These are phyloP conservation scores for Chaitophorus viminalis DNA, from an alignment of 2,888 invertebrate species.

Conservation along the genomic window DNA sequence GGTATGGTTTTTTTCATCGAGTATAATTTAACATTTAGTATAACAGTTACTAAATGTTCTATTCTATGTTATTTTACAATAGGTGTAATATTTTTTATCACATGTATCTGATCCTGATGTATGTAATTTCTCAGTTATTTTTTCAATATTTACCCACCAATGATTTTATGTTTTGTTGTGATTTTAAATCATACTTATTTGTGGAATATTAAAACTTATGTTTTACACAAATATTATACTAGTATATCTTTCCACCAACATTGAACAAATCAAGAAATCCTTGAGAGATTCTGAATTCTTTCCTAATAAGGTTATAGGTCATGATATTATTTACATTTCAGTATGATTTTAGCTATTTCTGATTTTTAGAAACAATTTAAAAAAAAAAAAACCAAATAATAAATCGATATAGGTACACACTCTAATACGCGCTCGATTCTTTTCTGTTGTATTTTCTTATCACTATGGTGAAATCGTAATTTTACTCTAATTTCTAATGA, in stretches of 20 bases:
- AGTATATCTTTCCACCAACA: constrained; percentile 2
- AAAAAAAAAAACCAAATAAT: background rate
- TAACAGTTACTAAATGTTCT: too few relatives aligned
- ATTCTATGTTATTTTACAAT: too few relatives aligned
- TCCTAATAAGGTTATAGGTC: constrained; percentile 53
- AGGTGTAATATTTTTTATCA: too few relatives aligned
- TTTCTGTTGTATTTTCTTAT: background rate
- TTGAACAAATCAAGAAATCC: constrained; percentile 55
- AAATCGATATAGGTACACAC: background rate
- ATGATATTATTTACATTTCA: constrained; percentile 20
- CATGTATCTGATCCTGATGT: too few relatives aligned
- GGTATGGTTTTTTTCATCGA: too few relatives aligned
- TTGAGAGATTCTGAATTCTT: constrained; percentile 46
- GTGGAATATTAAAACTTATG: background rate
- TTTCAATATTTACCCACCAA: background rate
- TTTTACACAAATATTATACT: background rate
- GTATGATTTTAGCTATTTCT: background rate
- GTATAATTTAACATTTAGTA: too few relatives aligned
- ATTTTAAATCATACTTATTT: constrained; percentile 4
- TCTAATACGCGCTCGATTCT: background rate
- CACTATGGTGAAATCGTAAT: background rate
- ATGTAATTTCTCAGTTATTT: too few relatives aligned
- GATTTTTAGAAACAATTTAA: background rate
- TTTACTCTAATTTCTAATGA: background rate
- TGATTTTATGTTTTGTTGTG: background rate